Evolutionary conservation across 2,113 vertebrate genomes (phyloP), one percentile per base, ranked within the genome.

Genomic region (Gobius niger): DNA sequence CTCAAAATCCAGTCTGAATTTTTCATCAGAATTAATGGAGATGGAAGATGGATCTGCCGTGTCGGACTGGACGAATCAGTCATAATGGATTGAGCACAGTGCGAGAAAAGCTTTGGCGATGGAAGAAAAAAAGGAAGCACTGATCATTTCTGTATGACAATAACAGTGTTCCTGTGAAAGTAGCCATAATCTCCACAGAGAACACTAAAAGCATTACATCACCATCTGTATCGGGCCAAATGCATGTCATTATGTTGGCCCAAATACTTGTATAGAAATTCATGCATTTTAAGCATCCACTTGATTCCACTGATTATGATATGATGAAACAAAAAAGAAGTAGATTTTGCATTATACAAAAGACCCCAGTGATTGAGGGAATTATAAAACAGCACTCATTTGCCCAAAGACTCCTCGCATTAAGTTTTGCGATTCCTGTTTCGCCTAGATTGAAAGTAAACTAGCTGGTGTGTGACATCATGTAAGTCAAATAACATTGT

Each of bases 401-500:
- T 4, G 24, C 2, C 24, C 24, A 34, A 34, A 4, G 5, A 34
- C 24, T 34, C 24, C 24, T 34, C 1, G 3, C 24, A 34, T 34
- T 34, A 34, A 34, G 24, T 34, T 34, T 34, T 34, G 24, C 5
- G 24, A 34, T 34, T 34, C 3, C 2, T 34, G 5, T 34, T 3
- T 34, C 24, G 24, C 24, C 24, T 34, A 12, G 7, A 34, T 7
- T 10, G 18, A 12, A 56, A 7, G 14, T 52, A 1, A 52, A 63
- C 16, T 60, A 77, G 65, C 59, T 73, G 6, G 53, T 34, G 16
- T 0, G 24, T 9, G 10, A 7, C 34, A 81, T 68, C 9, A 12
- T 51, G 80, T 50, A 63, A 68, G 82, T 77, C 53, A 74, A 84
- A 83, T 76, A n/a, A n/a, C n/a, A n/a, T n/a, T n/a, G n/a, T n/a